Conservation (phyloP, 53 echinoderm and acorn worm species). For the Arbacia lixula region DNA sequence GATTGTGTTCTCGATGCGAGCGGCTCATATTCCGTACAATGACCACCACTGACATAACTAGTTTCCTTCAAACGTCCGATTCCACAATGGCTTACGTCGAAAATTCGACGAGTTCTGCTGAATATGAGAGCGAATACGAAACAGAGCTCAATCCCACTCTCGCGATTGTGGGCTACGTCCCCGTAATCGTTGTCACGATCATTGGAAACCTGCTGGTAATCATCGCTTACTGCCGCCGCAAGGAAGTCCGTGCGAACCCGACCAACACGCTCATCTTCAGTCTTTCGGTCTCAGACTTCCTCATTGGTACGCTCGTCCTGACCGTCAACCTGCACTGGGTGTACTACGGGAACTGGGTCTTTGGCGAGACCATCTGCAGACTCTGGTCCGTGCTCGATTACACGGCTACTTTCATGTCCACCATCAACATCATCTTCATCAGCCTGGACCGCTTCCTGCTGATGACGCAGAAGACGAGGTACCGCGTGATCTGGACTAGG, state of each 20-base stretch:
- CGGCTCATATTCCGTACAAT: too few relatives aligned
- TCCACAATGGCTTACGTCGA: too few relatives aligned
- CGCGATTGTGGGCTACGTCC: slow-evolving; percentile 15
- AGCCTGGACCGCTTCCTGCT: slow-evolving; percentile 84
- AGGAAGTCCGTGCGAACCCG: slow-evolving; percentile 54
- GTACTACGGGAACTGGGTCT: slow-evolving; percentile 49
- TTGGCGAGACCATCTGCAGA: slow-evolving; percentile 66
- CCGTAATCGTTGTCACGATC: slow-evolving; percentile 59
- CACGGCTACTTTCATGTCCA: slow-evolving; percentile 60
- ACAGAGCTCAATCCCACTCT: too few relatives aligned
- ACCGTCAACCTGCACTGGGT: slow-evolving; percentile 68
- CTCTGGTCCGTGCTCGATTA: slow-evolving; percentile 68
- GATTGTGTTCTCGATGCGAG: too few relatives aligned
- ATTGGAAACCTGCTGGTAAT: slow-evolving; percentile 69
- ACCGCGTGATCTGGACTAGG: slow-evolving; percentile 62
- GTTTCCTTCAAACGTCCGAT: too few relatives aligned
- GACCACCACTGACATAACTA: too few relatives aligned
- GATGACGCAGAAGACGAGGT: slow-evolving; percentile 70
- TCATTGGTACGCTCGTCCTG: slow-evolving; percentile 58
- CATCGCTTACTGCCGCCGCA: slow-evolving; percentile 53
- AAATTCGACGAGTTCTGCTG: too few relatives aligned
- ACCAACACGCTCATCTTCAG: slow-evolving; percentile 71
- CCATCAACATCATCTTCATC: slow-evolving; percentile 60
- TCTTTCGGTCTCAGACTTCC: slow-evolving; percentile 64
- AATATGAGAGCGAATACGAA: too few relatives aligned